Base-by-base conservation (phyloP, 2,888 invertebrate genomes). In the Calameuta idolon region DNA sequence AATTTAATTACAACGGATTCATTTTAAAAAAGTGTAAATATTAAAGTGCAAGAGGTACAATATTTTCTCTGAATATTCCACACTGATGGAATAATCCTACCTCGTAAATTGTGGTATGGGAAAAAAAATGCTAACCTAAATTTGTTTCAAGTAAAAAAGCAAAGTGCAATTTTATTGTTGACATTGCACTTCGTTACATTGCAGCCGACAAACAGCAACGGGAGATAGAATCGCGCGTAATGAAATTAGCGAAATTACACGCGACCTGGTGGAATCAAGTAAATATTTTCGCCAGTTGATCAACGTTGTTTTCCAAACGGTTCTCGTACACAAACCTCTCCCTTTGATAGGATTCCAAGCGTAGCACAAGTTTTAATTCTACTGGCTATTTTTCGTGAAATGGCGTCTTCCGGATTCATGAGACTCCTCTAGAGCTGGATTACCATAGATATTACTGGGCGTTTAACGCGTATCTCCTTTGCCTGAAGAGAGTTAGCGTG, bases 371-470 rank as follows among this genome's bases (percentile, higher is more conserved):
- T 55, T 55, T 55, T 55, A 55, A 55, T 55, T 55, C 55, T 9
- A 23, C 55, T 55, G 55, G 23, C 55, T 55, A 23, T 55, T 55
- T 55, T 23, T 55, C 23, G 9, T 9, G 55, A 9, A 55, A 55
- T 9, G 9, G 55, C 55, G 55, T 55, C 9, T 55, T 55, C 55
- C 23, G 55, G 55, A 55, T 23, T 31, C 71, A 33, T 23, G 71
- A 3, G 34, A 31, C 71, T 71, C 71, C 33, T 71, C 31, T 33
- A 30, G 34, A 33, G 34, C 74, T 34, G 30, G 31, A 37, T 74
- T 74, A 74, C 30, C 74, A 74, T 37, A 35, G 34, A 74, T 37
- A 74, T 74, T 37, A 15, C 34, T 74, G 74, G 74, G 11, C 37
- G 35, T 74, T 74, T 74, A 74, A n/a, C 74, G 74, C 74, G 30